Evolutionary conservation across 2,888 invertebrate species (phyloP), one percentile per base, ranked within the genome.

Genomic region (Spisula solida): DNA sequence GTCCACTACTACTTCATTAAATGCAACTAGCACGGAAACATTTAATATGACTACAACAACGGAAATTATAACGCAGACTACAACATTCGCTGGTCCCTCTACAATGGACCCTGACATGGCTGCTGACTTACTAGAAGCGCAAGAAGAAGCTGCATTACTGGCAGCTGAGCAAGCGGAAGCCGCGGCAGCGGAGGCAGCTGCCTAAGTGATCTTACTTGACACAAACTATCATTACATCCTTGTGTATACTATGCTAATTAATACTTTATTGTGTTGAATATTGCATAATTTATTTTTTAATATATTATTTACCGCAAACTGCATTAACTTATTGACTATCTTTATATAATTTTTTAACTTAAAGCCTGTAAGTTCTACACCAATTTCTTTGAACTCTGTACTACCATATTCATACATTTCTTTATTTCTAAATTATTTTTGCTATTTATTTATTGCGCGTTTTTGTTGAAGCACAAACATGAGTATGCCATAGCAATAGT

Each of bases 41-140:
- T 51, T 55, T 14, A 75, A 29, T 31, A 48, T 25, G 16, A 83
- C 82, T 60, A 48, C 88, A 18, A 85, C 88, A 51, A 47, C 41
- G n/a, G 70, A 47, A 20, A 10, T 81, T 8, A 41, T 29, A 29
- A 16, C 20, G 6, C 18, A n/a, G 60, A 66, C 82, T n/a, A 86
- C 66, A 8, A n/a, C 41, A 31, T n/a, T 78, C 41, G 31, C 29
- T 34, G 86, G 83, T n/a, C 34, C 86, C 20, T 83, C 91, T 66
- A 92, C 92, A 16, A 84, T 90, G 78, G 92, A 92, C 70, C 92
- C 92, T 8, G 90, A 87, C 55, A 31, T 60, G 0, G 83, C 87
- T 8, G 92, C 88, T 0, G 92, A 90, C 4, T 14, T 90, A 81
- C 51, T 55, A 47, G 90, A 90, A 70, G 81, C 83, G n/a, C 82